phyloP scores from a whole-genome alignment of 2,888 invertebrate genomes.

The Teleogryllus oceanicus region DNA sequence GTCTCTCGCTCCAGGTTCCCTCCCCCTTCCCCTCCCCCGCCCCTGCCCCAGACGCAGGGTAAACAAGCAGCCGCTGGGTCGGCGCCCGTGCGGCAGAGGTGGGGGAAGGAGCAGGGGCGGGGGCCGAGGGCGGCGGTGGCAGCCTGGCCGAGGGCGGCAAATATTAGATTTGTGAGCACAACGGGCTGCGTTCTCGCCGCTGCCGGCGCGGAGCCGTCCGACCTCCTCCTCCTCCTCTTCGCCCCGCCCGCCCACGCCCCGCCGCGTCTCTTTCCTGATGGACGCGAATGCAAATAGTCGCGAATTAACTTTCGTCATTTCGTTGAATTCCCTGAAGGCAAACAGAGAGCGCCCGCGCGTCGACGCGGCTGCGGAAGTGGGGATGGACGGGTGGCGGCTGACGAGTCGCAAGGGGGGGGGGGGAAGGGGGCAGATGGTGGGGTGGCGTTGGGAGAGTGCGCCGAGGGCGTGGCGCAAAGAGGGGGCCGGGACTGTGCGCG shows the following conservation, averaged over 20 bases:
- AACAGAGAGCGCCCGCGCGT: not conserved
- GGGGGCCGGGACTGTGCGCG: too few relatives aligned
- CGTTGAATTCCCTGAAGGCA: constrained; percentile 18
- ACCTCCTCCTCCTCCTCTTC: too few relatives aligned
- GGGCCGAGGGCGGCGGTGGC: too few relatives aligned
- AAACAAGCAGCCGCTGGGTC: not conserved
- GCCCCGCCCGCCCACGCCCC: not conserved
- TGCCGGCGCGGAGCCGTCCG: too few relatives aligned
- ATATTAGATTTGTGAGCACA: not conserved
- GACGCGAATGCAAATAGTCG: constrained; percentile 1
- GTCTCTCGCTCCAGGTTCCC: not conserved
- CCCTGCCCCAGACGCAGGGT: not conserved
- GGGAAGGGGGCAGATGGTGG: not conserved
- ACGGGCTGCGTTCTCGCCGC: too few relatives aligned
- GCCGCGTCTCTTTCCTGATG: not conserved
- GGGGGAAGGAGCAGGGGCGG: too few relatives aligned
- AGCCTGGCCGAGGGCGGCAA: not conserved
- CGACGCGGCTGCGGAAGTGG: not conserved
- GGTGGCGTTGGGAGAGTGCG: too few relatives aligned
- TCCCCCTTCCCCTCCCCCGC: not conserved
- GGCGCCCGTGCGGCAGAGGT: not conserved
- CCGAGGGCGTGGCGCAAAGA: too few relatives aligned
- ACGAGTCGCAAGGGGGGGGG: not conserved
- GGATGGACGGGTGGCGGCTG: not conserved
- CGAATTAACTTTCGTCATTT: constrained; percentile 18